Conservation (phyloP, 2,113 vertebrate genomes). For the Alligator mississippiensis region DNA sequence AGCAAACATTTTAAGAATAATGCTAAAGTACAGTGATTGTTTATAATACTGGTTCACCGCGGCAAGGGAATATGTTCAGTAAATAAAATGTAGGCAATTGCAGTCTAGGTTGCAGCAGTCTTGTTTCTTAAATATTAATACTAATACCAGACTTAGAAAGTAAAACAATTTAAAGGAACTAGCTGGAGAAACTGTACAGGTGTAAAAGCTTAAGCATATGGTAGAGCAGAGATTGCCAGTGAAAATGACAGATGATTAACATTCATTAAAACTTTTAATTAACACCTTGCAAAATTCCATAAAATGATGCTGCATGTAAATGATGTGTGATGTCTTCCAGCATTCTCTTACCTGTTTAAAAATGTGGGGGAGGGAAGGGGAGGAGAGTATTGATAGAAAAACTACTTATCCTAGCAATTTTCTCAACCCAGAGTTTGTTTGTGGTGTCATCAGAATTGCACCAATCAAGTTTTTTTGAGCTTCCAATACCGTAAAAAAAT, state of each 20-base stretch:
- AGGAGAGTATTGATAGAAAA: neutral
- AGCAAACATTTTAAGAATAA: neutral
- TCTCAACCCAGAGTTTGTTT: conserved; percentile 51
- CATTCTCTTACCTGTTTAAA: conserved; percentile 60
- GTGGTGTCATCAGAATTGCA: conserved; percentile 5
- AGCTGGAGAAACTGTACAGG: conserved; percentile 73
- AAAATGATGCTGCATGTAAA: conserved; percentile 77
- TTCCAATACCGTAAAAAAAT: conserved; percentile 43
- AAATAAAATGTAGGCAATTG: conserved; percentile 41
- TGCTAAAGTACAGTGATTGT: neutral
- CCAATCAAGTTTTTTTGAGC: conserved; percentile 44
- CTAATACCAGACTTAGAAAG: conserved; percentile 64
- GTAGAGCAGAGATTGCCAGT: conserved; percentile 71
- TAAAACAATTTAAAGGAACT: conserved; percentile 77
- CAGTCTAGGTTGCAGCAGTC: conserved; percentile 50
- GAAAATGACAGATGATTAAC: conserved; percentile 82
- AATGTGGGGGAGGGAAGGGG: neutral
- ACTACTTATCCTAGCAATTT: conserved; percentile 27
- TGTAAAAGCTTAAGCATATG: conserved; percentile 82
- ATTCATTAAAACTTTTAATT: conserved; percentile 85
- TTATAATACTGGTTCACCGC: neutral
- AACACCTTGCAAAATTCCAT: conserved; percentile 78
- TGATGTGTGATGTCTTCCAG: conserved; percentile 73
- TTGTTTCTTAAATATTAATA: conserved; percentile 81
- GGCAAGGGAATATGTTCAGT: neutral